Base-by-base conservation (phyloP, 1,140 invertebrate species). In the Apis florea region DNA sequence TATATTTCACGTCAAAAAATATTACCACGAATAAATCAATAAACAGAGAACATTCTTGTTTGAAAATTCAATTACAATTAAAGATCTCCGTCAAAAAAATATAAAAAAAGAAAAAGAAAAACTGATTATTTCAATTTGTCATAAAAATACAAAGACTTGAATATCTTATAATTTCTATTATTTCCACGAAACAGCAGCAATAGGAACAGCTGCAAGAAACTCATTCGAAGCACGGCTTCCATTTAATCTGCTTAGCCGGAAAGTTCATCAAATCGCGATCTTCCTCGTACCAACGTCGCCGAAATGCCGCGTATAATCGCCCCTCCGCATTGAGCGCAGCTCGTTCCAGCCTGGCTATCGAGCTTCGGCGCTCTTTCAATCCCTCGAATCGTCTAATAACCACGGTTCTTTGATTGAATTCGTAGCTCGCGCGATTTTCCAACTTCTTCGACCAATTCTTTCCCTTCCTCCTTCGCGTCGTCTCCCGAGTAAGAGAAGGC, bases 341-440 rank as follows among this genome's bases (percentile, higher is more conserved):
- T 74, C n/a, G 40, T 21, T 74, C 24, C 51, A 73, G 10, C 31
- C 47, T 6, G 19, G 15, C 56, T 61, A 40, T 5, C n/a, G 6
- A 1, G 15, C 15, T 12, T 17, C 61, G 15, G 21, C 21, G 17
- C 40, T 1, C 72, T 26, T 74, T 24, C 47, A 51, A 51, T 63
- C n/a, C 47, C n/a, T 26, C 47, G 72, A 51, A 63, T 74, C 40
- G 58, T 47, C 47, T 63, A 21, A 47, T 61, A 74, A 63, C 72
- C n/a, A 74, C 47, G 17, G 40, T 13, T 59, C 58, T 74, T 24
- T 74, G 72, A 74, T 63, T 51, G 58, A 74, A 74, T 73, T 73
- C 40, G 24, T 26, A 47, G 47, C 13, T 13, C 24, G 1, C 47
- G 19, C 2, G 10, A 17, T 61, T 49, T 49, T n/a, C n/a, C 71